Conservation (phyloP, 2,797 vertebrate species). For the Spea hammondii region DNA sequence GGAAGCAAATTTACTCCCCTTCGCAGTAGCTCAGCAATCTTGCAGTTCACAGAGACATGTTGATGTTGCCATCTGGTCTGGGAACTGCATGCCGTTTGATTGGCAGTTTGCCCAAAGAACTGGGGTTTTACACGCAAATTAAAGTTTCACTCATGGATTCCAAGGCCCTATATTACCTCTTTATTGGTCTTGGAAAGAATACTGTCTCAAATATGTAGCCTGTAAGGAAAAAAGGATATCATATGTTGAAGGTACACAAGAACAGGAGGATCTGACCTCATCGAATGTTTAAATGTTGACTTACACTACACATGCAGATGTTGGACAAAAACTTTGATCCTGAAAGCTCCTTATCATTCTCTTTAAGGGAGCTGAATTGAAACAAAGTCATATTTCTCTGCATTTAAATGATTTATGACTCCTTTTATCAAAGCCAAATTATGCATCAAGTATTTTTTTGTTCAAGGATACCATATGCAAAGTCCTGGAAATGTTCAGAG, state of each 20-base stretch:
- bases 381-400: background rate
- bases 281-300: background rate
- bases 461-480: slow-evolving; percentile 17
- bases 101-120: slow-evolving; percentile 29
- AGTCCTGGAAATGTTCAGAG: slow-evolving; percentile 8
- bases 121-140: slow-evolving; percentile 37
- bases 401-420: slow-evolving; percentile 3
- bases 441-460: background rate
- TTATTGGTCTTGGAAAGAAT: slow-evolving; percentile 39
- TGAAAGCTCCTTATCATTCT: background rate
- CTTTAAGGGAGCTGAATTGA: background rate
- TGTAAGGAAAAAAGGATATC: slow-evolving; percentile 12
- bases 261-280: slow-evolving; percentile 18
- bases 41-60: slow-evolving; percentile 38
- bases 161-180: slow-evolving; percentile 44
- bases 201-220: slow-evolving; percentile 15
- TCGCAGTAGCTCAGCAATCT: slow-evolving; percentile 27
- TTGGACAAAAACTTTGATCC: slow-evolving; percentile 3
- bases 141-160: slow-evolving; percentile 41
- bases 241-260: slow-evolving; percentile 8
- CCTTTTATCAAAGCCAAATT: background rate
- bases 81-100: slow-evolving; percentile 36
- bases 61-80: slow-evolving; percentile 50
- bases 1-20: slow-evolving; percentile 30
- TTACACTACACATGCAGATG: background rate